These are phyloP conservation scores for Telmatherina bonti DNA, from an alignment of 2,797 vertebrate species.

Conservation along the genomic window DNA sequence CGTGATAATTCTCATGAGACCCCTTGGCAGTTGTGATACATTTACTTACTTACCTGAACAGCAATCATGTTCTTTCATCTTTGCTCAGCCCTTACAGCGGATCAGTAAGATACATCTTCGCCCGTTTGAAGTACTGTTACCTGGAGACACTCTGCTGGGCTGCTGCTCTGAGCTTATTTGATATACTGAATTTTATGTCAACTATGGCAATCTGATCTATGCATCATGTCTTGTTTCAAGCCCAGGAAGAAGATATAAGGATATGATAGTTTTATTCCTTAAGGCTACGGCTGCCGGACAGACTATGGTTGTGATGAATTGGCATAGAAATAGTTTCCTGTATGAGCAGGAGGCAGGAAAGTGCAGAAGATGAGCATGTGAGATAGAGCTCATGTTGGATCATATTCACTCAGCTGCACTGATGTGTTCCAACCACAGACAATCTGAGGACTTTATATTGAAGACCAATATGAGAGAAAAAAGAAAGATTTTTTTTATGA, in stretches of 20 bases:
- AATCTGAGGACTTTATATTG: neutral
- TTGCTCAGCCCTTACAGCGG: conserved; percentile 55
- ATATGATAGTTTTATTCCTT: conserved; percentile 51
- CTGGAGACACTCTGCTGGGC: conserved; percentile 68
- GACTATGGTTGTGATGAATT: conserved; percentile 50
- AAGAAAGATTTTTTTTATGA: no score
- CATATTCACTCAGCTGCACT: conserved; percentile 22
- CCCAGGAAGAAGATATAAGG: conserved; percentile 47
- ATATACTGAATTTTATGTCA: conserved; percentile 75
- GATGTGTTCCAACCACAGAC: neutral
- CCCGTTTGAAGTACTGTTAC: conserved; percentile 70
- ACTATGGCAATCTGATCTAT: conserved; percentile 64
- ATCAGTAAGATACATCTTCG: conserved; percentile 70
- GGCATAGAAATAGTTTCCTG: conserved; percentile 24
- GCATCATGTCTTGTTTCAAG: conserved; percentile 70
- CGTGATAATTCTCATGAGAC: conserved; percentile 49
- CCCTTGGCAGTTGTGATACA: conserved; percentile 74
- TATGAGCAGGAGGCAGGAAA: neutral
- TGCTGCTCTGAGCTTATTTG: conserved; percentile 67
- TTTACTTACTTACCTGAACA: conserved; percentile 73
- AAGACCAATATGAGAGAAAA: neutral
- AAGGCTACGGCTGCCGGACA: conserved; percentile 38
- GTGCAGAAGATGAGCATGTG: conserved; percentile 3
- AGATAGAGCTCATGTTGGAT: conserved; percentile 36
- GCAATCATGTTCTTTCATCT: conserved; percentile 72